Evolutionary conservation across 1,140 invertebrate species (phyloP).

Genomic region (Apis cerana): DNA sequence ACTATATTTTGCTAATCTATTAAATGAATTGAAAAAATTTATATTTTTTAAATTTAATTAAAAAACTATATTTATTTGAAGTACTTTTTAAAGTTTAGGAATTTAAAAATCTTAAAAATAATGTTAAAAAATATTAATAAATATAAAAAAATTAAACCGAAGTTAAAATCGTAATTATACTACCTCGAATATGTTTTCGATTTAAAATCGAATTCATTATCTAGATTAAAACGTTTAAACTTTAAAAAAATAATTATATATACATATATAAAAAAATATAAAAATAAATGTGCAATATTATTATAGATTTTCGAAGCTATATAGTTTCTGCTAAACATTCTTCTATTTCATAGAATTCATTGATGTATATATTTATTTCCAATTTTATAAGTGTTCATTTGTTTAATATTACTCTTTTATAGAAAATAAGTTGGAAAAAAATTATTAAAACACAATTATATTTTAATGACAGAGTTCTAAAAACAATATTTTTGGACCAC

Average conservation of each 20-base stretch:
- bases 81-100: neutral
- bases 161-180: slow-evolving; percentile 32
- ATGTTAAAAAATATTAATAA: neutral
- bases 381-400: neutral
- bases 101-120: neutral
- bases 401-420: neutral
- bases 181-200: slow-evolving; percentile 40
- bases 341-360: neutral
- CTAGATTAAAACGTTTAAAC: slow-evolving; percentile 14
- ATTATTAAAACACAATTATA: neutral
- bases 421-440: neutral
- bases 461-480: neutral
- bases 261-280: neutral
- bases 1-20: neutral
- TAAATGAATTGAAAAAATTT: neutral
- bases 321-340: slow-evolving; percentile 3
- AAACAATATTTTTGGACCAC: slow-evolving; percentile 37
- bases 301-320: slow-evolving; percentile 11
- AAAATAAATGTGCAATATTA: slow-evolving; percentile 15
- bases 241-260: neutral
- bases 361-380: neutral
- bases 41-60: neutral
- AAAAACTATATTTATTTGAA: neutral
- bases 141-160: neutral
- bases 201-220: slow-evolving; percentile 18